Percentiles rank a stretch among this genome's conserved stretches.
Conservation (phyloP, 2,113 vertebrate genomes). For the Archilochus colubris region DNA sequence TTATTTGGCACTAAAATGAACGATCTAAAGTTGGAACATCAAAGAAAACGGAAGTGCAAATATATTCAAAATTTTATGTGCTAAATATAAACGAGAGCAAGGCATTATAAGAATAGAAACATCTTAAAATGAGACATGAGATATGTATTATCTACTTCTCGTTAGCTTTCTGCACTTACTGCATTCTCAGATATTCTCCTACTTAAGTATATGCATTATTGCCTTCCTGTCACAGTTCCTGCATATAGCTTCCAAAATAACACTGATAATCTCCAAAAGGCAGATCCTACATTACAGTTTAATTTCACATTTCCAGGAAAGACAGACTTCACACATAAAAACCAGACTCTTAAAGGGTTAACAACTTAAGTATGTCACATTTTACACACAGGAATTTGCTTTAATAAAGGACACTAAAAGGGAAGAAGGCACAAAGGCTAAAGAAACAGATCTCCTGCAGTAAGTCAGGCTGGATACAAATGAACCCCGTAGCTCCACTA, state of each 20-base stretch:
- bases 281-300: conserved; percentile 18
- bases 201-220: conserved; percentile 15
- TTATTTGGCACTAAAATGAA: background rate
- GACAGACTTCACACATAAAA: conserved; percentile 41
- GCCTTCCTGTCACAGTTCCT: conserved; percentile 24
- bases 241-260: conserved; percentile 42
- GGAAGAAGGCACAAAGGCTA: conserved; percentile 27
- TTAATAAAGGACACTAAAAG: conserved; percentile 15
- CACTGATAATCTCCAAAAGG: conserved; percentile 30
- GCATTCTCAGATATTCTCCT: conserved; percentile 18
- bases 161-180: conserved; percentile 9
- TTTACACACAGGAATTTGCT: conserved; percentile 41
- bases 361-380: conserved; percentile 5
- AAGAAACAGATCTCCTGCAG: conserved; percentile 52
- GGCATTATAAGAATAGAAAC: background rate
- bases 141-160: background rate
- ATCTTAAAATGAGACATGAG: background rate
- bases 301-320: conserved; percentile 8
- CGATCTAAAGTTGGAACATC: conserved; percentile 35
- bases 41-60: conserved; percentile 37
- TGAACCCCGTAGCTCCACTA: background rate
- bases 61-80: background rate
- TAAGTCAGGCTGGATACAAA: conserved; percentile 36
- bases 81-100: background rate
- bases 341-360: background rate